phyloP scores from a whole-genome alignment of 2,888 invertebrate species.

The Andrena camellia region DNA sequence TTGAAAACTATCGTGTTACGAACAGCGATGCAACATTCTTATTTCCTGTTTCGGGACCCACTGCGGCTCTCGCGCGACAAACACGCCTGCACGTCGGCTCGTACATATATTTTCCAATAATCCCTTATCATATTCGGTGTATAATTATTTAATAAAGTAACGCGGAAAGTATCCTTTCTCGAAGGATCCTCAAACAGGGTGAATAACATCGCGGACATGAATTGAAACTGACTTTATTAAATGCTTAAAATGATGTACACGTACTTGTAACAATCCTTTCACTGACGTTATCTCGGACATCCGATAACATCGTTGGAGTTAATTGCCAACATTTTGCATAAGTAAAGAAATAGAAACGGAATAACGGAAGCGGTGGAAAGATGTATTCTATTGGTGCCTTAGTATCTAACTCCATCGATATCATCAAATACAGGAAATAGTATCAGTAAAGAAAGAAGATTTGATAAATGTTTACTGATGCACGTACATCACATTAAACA shows the following conservation, averaged over 20 bases:
- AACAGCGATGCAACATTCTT: background rate
- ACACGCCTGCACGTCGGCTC: background rate
- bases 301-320: slow-evolving; percentile 2
- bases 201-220: slow-evolving; percentile 1
- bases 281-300: background rate
- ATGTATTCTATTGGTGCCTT: background rate
- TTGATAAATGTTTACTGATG: background rate
- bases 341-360: background rate
- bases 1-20: background rate
- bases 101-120: too few species aligned
- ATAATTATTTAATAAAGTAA: background rate
- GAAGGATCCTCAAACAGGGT: background rate
- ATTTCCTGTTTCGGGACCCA: background rate
- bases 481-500: background rate
- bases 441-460: background rate
- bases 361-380: background rate
- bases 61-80: background rate
- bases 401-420: background rate
- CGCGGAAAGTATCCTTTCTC: background rate
- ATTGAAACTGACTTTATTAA: slow-evolving; percentile 14
- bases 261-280: background rate
- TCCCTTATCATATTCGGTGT: background rate
- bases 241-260: slow-evolving; percentile 18
- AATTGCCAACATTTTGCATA: background rate
- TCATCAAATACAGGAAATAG: background rate